These are phyloP conservation scores for Stichopus horrens DNA, from an alignment of 53 echinoderm and acorn worm genomes.

Conservation along the genomic window DNA sequence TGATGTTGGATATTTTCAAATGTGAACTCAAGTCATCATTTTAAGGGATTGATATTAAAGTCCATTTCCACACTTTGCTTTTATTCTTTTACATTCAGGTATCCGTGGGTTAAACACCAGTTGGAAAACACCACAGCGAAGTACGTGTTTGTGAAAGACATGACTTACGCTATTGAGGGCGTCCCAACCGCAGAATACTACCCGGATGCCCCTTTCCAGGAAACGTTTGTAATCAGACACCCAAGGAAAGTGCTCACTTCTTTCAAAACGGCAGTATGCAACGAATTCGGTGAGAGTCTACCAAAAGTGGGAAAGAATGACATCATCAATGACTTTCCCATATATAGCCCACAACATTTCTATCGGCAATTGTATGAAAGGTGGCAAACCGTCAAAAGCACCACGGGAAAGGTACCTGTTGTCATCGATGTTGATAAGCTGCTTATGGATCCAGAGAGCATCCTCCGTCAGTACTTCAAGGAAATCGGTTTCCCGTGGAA, in stretches of 20 bases:
- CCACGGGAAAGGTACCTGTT: background rate
- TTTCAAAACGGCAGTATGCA: background rate
- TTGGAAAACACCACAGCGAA: background rate
- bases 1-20: too few relatives aligned
- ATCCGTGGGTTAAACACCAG: slow-evolving; percentile 17
- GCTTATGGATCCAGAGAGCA: background rate
- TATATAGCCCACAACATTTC: background rate
- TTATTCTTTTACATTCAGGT: background rate
- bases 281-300: background rate
- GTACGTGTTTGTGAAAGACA: background rate
- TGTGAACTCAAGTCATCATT: too few relatives aligned
- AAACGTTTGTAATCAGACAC: slow-evolving; percentile 7
- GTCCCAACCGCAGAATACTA: background rate
- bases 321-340: background rate
- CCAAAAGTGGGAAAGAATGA: background rate
- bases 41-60: too few relatives aligned
- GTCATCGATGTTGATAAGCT: background rate
- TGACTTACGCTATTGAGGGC: background rate
- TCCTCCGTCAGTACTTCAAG: background rate
- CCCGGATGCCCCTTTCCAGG: background rate
- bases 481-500: slow-evolving; percentile 1
- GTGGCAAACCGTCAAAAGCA: background rate
- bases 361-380: background rate
- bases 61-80: too few relatives aligned
- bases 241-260: background rate